Conservation (phyloP, 2,888 invertebrate genomes). For the Mimachlamys varia region DNA sequence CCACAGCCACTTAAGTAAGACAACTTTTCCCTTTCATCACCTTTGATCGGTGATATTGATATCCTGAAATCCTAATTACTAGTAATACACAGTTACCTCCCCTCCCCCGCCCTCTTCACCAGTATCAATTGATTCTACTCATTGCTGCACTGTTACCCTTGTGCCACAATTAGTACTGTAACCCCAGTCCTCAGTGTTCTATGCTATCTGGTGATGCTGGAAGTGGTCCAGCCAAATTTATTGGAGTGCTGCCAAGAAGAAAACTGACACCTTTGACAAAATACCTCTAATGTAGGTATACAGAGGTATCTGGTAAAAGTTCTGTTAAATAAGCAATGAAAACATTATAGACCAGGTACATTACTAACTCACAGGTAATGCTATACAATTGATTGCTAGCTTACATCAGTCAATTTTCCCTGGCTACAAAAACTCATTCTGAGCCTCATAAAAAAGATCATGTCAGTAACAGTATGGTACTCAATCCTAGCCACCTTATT, state of each 20-base stretch:
- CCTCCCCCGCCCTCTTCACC: neutral
- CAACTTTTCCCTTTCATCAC: neutral
- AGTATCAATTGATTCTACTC: neutral
- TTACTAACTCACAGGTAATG: neutral
- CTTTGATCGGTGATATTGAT: neutral
- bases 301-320: neutral
- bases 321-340: slow-evolving; percentile 18
- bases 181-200: slow-evolving; percentile 8
- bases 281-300: slow-evolving; percentile 20
- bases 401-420: slow-evolving; percentile 1
- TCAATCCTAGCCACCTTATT: neutral
- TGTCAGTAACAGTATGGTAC: neutral
- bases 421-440: neutral
- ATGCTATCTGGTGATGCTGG: slow-evolving; percentile 31
- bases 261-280: slow-evolving; percentile 31
- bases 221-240: neutral
- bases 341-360: neutral
- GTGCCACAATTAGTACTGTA: slow-evolving; percentile 22
- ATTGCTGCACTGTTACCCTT: neutral
- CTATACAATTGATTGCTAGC: neutral
- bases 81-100: neutral
- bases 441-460: neutral
- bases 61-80: neutral
- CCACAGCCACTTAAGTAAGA: neutral
- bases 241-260: neutral